Percentiles rank a stretch among this genome's conserved stretches.
Conservation (phyloP, 2,888 invertebrate species). For the Drosophila paranaensis region DNA sequence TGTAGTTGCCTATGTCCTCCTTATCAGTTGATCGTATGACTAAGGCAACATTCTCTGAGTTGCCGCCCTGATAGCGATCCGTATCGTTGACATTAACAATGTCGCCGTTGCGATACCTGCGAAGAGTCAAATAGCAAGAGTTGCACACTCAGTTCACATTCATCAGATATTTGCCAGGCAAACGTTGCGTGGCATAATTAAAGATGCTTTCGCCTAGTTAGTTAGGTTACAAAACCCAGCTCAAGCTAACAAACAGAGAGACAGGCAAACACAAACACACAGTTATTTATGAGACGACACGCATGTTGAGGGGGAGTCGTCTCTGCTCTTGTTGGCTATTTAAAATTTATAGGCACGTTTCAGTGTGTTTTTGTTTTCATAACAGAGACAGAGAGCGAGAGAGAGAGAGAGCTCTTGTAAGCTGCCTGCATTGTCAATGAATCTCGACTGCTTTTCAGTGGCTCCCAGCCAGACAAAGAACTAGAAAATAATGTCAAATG, state of each 20-base stretch:
- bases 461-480: conserved; percentile 38
- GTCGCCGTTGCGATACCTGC: conserved; percentile 90
- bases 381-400: conserved; percentile 25
- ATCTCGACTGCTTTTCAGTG: conserved; percentile 38
- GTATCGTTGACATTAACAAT: conserved; percentile 86
- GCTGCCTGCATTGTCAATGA: conserved; percentile 35
- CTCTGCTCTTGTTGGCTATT: conserved; percentile 52
- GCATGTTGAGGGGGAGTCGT: not conserved
- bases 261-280: not conserved
- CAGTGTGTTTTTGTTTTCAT: conserved; percentile 62
- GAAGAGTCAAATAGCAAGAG: conserved; percentile 13
- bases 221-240: conserved; percentile 17
- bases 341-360: conserved; percentile 74
- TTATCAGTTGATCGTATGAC: conserved; percentile 91
- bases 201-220: conserved; percentile 42
- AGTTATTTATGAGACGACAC: conserved; percentile 48
- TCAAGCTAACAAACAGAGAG: conserved; percentile 11
- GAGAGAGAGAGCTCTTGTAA: not conserved
- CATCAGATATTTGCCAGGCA: conserved; percentile 15
- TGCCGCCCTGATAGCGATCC: conserved; percentile 91
- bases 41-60: conserved; percentile 90
- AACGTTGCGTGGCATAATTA: conserved; percentile 52
- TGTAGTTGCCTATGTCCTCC: conserved; percentile 93
- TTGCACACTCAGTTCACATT: conserved; percentile 17
- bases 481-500: conserved; percentile 68